A percentile compares a stretch with the other conserved stretches of the same genome.
Evolutionary conservation across 2,113 vertebrate species (phyloP).

Genomic region (Hippocampus mohnikei): DNA sequence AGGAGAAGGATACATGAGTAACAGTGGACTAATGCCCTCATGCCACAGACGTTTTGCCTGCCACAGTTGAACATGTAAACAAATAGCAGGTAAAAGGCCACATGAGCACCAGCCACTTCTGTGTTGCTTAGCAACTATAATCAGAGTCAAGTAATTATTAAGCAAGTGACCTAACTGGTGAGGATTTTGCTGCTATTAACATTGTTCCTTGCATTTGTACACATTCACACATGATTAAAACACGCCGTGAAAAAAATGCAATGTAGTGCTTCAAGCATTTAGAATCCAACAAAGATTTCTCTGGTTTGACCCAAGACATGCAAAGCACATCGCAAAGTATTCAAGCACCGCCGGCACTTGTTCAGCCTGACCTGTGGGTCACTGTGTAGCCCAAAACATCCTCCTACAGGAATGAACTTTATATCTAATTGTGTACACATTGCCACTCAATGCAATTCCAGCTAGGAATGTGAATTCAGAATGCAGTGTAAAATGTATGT

Average conservation of each 20-base stretch:
- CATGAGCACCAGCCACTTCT: not conserved
- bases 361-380: slow-evolving; percentile 25
- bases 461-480: not conserved
- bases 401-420: slow-evolving; percentile 12
- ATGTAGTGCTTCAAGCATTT: not conserved
- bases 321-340: not conserved
- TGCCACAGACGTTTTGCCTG: no score
- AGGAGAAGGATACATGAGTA: not conserved
- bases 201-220: not conserved
- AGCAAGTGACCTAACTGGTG: not conserved
- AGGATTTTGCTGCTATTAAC: not conserved
- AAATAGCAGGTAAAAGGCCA: not conserved
- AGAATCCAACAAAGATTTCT: not conserved
- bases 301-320: not conserved
- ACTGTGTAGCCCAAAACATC: not conserved
- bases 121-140: slow-evolving; percentile 6
- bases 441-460: not conserved
- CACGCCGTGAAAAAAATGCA: not conserved
- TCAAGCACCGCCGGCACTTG: slow-evolving; percentile 5
- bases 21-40: not conserved
- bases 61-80: not conserved
- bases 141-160: not conserved
- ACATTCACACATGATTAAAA: not conserved
- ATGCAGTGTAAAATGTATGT: not conserved
- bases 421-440: not conserved